Base-by-base conservation (phyloP, 2,113 vertebrate species). In the Craseonycteris thonglongyai region DNA sequence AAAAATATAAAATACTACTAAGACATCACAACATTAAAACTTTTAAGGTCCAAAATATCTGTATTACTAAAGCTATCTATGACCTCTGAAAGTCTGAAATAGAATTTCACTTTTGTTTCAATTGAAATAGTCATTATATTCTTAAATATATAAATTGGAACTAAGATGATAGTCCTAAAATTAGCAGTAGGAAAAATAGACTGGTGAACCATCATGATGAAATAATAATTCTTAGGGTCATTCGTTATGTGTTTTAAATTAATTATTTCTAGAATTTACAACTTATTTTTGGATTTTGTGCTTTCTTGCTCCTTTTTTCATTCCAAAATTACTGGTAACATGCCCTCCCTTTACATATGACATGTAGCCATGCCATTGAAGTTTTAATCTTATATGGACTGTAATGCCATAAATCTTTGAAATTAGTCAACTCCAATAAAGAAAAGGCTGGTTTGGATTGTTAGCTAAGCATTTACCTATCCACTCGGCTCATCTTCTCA, bases 1-100 rank as follows among this genome's bases (percentile, higher is more conserved):
- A 78, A 95, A 95, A 47, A 86, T 94, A 76, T 42, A 83, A 91
- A 88, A 72, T 90, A 89, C 45, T 69, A 15, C 66, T 90, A 74
- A 94, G 85, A 63, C 63, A 58, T 65, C 49, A 81, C 16, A 58
- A 12, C 54, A 35, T 86, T 93, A 89, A 78, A 59, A 58, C 56
- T 61, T 47, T n/a, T 75, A 54, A 66, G n/a, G 7, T 66, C 42
- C 26, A 28, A 40, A 42, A 58, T 30, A 51, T 26, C 19, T 9
- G 0, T 95, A 59, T 96, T 95, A 79, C 30, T 45, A 47, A 78
- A 87, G 47, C 16, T 75, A 5, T 71, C 54, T 75, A 0, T 78
- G 56, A 59, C 7, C 38, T 88, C 33, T 87, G 18, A 33, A 82
- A 47, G 59, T 91, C 69, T 93, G 45, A 93, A 65, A 24, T 89